These are phyloP conservation scores for Sebastes alutus DNA, from an alignment of 2,797 vertebrate species.

Conservation along the genomic window DNA sequence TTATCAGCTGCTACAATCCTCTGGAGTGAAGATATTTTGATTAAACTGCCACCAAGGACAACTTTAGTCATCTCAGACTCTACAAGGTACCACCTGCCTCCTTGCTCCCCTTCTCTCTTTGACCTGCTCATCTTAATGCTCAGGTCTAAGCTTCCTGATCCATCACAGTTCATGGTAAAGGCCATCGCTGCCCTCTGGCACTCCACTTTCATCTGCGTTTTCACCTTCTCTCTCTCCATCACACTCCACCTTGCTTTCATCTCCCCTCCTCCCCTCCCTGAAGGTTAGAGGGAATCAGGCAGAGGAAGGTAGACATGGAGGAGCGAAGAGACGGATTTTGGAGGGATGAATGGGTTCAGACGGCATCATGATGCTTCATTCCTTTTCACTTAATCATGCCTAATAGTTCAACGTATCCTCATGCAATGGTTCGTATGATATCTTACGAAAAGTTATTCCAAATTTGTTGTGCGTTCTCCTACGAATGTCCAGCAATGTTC, in stretches of 20 bases:
- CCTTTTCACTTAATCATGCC: neutral
- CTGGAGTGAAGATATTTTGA: neutral
- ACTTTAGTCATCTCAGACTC: neutral
- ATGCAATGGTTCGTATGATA: too few species aligned
- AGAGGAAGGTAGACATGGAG: neutral
- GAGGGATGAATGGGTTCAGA: neutral
- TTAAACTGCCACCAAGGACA: neutral
- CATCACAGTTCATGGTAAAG: constrained; percentile 69
- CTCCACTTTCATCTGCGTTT: constrained; percentile 66
- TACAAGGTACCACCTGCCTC: neutral
- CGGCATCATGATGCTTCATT: neutral
- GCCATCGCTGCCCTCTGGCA: constrained; percentile 58
- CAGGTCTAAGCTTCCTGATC: constrained; percentile 53
- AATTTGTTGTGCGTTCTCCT: too few species aligned
- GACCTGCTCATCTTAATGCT: constrained; percentile 28
- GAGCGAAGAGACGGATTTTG: neutral
- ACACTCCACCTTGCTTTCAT: constrained; percentile 40
- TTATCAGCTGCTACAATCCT: constrained; percentile 2
- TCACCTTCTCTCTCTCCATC: constrained; percentile 29
- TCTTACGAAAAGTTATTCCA: too few species aligned
- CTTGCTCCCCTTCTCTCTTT: neutral
- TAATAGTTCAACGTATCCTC: too few species aligned
- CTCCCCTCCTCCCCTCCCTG: constrained; percentile 3
- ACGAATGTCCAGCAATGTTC: too few species aligned
- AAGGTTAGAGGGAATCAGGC: constrained; percentile 17